A percentile compares a stretch with the other conserved stretches of the same genome.
Conservation (phyloP, 2,113 vertebrate species). For the Pedionomus torquatus region DNA sequence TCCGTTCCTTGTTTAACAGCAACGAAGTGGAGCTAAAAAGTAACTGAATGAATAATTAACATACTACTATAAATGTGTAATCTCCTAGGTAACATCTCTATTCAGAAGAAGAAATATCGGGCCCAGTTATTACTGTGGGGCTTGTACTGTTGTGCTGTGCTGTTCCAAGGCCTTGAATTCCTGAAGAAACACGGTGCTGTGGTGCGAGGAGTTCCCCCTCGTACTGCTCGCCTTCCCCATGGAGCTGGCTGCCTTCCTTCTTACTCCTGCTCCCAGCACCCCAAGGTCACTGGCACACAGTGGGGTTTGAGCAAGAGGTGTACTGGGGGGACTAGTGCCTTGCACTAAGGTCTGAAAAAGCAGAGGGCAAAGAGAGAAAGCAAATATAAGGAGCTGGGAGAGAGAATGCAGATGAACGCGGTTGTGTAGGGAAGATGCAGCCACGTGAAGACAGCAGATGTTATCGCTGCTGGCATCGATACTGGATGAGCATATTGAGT, state of each 20-base stretch:
- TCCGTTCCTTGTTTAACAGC: background rate
- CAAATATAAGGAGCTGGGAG: fast-evolving
- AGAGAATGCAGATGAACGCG: fast-evolving
- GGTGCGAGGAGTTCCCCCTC: fast-evolving
- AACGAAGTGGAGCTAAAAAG: background rate
- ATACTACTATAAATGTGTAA: background rate
- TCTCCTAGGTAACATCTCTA: background rate
- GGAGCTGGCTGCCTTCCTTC: background rate
- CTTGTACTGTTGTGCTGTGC: background rate
- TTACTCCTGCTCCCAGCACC: background rate
- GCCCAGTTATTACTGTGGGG: background rate
- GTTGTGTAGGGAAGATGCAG: background rate
- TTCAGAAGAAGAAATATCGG: background rate
- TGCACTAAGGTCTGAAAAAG: background rate
- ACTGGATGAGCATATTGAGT: background rate
- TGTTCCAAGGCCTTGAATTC: background rate
- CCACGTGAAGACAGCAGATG: background rate
- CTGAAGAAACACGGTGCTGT: background rate
- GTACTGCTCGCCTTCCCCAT: background rate
- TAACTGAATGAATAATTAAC: conserved; percentile 1
- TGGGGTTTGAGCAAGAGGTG: background rate
- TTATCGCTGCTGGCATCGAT: background rate
- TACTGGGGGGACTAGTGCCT: background rate
- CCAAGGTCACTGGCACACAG: fast-evolving
- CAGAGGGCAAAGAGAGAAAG: background rate